A percentile compares a stretch with the other conserved stretches of the same genome.
These are phyloP conservation scores for Phymastichus coffea DNA, from an alignment of 1,140 invertebrate species.

Conservation along the genomic window DNA sequence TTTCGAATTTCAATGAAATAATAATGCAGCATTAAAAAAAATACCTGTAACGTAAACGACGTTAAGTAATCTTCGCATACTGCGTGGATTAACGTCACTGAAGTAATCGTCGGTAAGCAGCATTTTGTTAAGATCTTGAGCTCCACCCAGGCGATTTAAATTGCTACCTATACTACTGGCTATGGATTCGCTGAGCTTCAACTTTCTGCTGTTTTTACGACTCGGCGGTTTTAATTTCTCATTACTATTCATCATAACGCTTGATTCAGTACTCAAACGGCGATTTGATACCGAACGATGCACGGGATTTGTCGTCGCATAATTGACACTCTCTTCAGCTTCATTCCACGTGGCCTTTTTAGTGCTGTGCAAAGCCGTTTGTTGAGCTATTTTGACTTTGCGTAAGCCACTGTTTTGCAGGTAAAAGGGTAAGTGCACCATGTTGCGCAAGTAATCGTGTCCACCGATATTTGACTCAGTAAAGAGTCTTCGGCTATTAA, in stretches of 20 bases:
- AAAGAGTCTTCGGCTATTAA: conserved; percentile 82
- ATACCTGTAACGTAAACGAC: conserved; percentile 93
- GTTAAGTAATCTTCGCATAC: conserved; percentile 95
- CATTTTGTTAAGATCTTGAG: conserved; percentile 80
- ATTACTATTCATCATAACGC: conserved; percentile 73
- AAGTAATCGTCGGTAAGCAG: conserved; percentile 93
- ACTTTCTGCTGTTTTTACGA: conserved; percentile 65
- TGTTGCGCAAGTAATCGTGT: conserved; percentile 92
- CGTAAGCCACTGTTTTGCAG: conserved; percentile 93
- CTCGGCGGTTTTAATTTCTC: conserved; percentile 64
- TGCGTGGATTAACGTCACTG: conserved; percentile 95
- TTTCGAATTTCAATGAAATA: not conserved
- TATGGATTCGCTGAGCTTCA: conserved; percentile 82
- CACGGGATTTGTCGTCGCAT: conserved; percentile 50
- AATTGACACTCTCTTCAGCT: conserved; percentile 56
- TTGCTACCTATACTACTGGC: conserved; percentile 88
- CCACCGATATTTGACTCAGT: conserved; percentile 88
- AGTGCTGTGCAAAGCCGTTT: conserved; percentile 64
- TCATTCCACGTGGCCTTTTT: conserved; percentile 51
- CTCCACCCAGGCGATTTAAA: conserved; percentile 71
- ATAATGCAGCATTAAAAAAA: conserved; percentile 1
- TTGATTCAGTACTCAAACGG: conserved; percentile 75
- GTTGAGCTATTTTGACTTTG: conserved; percentile 83
- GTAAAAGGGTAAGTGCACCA: conserved; percentile 97
- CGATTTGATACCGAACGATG: conserved; percentile 67